Conservation (phyloP, 37 sponge, comb jelly and placozoan genomes). For the Petrosia ficiformis region DNA sequence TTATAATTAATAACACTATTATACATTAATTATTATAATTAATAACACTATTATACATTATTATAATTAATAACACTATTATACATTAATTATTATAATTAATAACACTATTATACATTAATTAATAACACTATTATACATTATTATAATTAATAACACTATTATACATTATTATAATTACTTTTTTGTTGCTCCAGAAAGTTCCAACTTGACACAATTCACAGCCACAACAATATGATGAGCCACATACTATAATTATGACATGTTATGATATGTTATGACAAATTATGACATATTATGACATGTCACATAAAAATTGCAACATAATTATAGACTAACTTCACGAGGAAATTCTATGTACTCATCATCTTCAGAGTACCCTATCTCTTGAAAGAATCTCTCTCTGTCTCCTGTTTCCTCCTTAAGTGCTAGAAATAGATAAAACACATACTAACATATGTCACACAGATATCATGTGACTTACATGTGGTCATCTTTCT, state of each 20-base stretch:
- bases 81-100: too few relatives aligned
- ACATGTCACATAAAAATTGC: too few relatives aligned
- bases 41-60: too few relatives aligned
- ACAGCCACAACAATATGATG: slow-evolving; percentile 39
- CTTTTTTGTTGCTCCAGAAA: slow-evolving; percentile 31
- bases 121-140: neutral
- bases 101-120: too few relatives aligned
- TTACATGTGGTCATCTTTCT: neutral
- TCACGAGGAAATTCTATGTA: slow-evolving; percentile 46
- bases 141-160: neutral
- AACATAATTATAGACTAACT: slow-evolving; percentile 18
- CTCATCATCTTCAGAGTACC: slow-evolving; percentile 53
- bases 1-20: too few relatives aligned
- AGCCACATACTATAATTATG: slow-evolving; percentile 46
- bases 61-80: too few relatives aligned
- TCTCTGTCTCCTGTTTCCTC: slow-evolving; percentile 22
- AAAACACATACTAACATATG: neutral
- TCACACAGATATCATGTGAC: neutral
- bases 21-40: too few relatives aligned
- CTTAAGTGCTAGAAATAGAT: neutral
- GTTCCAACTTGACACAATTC: slow-evolving; percentile 29
- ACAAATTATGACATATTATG: neutral
- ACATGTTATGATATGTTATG: neutral
- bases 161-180: neutral
- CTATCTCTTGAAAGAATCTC: slow-evolving; percentile 56